These are phyloP conservation scores for Sminthurides aquaticus DNA, from an alignment of 2,888 invertebrate genomes.

Conservation along the genomic window DNA sequence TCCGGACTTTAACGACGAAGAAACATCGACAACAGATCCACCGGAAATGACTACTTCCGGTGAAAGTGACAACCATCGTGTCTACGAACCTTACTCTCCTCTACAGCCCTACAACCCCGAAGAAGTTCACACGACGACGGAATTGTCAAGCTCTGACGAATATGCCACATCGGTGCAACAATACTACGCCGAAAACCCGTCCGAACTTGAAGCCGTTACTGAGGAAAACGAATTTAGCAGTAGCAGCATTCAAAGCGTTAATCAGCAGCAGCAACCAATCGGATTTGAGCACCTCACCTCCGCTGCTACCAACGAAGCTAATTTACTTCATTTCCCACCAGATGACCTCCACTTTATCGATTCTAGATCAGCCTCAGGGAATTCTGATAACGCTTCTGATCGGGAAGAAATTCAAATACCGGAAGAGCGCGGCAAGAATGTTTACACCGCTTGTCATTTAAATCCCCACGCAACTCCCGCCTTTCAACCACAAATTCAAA, in stretches of 20 bases:
- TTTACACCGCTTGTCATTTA: no score
- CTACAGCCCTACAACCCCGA: neutral
- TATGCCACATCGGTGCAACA: no score
- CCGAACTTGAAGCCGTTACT: constrained; percentile 27
- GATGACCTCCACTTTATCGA: constrained; percentile 5
- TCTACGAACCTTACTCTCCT: neutral
- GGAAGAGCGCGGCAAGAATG: neutral
- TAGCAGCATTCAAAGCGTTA: neutral
- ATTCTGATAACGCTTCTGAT: no score
- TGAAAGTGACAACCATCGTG: neutral
- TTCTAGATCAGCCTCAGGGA: constrained; percentile 1
- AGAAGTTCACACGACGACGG: neutral
- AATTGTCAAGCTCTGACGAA: neutral
- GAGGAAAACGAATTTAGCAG: constrained; percentile 31
- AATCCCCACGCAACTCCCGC: no score
- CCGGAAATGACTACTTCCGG: constrained; percentile 1
- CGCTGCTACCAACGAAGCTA: neutral
- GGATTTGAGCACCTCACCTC: neutral
- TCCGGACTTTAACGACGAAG: neutral
- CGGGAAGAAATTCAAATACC: neutral
- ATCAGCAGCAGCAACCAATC: neutral
- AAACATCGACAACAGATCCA: neutral
- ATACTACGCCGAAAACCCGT: neutral
- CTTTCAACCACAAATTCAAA: constrained; percentile 38
- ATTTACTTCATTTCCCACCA: neutral